phyloP scores from a whole-genome alignment of 2,113 vertebrate species.

The Pseudorhombus dupliciocellatus region DNA sequence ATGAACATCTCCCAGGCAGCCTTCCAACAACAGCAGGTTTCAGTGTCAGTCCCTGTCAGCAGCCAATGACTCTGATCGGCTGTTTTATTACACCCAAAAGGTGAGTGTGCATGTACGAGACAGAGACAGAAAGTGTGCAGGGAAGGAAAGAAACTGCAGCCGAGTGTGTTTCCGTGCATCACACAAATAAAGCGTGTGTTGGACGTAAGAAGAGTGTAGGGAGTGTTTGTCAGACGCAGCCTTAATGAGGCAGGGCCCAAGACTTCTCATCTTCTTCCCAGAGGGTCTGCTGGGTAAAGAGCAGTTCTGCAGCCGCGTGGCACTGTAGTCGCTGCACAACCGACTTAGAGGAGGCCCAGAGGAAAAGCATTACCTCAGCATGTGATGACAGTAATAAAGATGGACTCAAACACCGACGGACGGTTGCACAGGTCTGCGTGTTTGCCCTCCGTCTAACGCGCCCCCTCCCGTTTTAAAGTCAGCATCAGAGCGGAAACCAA shows the following conservation, averaged over 20 bases:
- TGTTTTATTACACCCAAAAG: slow-evolving; percentile 76
- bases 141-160: slow-evolving; percentile 15
- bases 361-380: slow-evolving; percentile 41
- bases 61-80: slow-evolving; percentile 73
- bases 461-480: background rate
- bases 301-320: slow-evolving; percentile 23
- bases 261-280: slow-evolving; percentile 55
- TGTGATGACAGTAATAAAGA: slow-evolving; percentile 68
- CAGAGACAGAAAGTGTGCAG: background rate
- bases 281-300: slow-evolving; percentile 64
- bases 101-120: background rate
- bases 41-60: slow-evolving; percentile 74
- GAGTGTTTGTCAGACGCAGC: slow-evolving; percentile 46
- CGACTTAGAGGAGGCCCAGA: slow-evolving; percentile 42
- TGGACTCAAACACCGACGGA: slow-evolving; percentile 43
- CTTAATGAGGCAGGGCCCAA: slow-evolving; percentile 68
- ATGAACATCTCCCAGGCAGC: slow-evolving; percentile 79
- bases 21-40: slow-evolving; percentile 71
- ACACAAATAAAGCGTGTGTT: slow-evolving; percentile 19
- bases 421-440: slow-evolving; percentile 25
- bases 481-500: slow-evolving; percentile 5
- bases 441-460: slow-evolving; percentile 38
- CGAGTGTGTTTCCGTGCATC: slow-evolving; percentile 18
- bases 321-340: slow-evolving; percentile 64
- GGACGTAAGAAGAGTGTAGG: slow-evolving; percentile 21